Evolutionary conservation across 2,113 vertebrate species (phyloP), one percentile per base, ranked within the genome.

Genomic region (Gobiocypris rarus): DNA sequence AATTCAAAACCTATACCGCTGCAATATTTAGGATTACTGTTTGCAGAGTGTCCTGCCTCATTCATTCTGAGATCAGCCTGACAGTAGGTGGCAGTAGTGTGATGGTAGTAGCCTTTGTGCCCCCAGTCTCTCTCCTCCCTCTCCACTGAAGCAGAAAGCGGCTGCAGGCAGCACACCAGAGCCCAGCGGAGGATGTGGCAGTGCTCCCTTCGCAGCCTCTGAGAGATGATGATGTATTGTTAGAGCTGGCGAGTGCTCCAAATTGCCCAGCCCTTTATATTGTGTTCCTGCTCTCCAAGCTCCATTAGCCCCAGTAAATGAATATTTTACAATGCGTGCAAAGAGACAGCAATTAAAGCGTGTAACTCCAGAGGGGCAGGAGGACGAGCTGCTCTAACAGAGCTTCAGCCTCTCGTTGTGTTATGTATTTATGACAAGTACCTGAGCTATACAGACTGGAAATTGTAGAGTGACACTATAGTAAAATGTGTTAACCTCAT

Each of bases 51-150:
- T 43, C 34, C 54, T 43, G 3, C 2, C 0, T 58, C 31, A n/a
- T 56, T 75, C 26, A 43, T 9, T n/a, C 52, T 22, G 9, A 31
- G 43, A 28, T 83, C 81, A 43, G 88, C 85, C 81, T 89, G 93
- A 91, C 96, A 95, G 95, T 97, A 96, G 96, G 95, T 95, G 96
- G 96, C 96, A 97, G 96, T 94, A 95, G 95, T 90, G 95, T 94
- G 95, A 95, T 94, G 91, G 90, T 81, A 87, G 95, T 96, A 90
- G 89, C 89, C 87, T 87, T 86, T 86, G 87, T 89, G 85, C 81
- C 78, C 50, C 50, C 75, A 11, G 84, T 78, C 85, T 82, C 77
- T 41, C 43, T 73, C 67, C 9, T 67, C 69, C 80, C 80, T 56
- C 75, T 54, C 48, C n/a, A 45, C 48, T 28, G 56, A 84, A 79